Evolutionary conservation across 2,888 invertebrate genomes (phyloP).

Genomic region (Amblyjoppa fuscipennis): DNA sequence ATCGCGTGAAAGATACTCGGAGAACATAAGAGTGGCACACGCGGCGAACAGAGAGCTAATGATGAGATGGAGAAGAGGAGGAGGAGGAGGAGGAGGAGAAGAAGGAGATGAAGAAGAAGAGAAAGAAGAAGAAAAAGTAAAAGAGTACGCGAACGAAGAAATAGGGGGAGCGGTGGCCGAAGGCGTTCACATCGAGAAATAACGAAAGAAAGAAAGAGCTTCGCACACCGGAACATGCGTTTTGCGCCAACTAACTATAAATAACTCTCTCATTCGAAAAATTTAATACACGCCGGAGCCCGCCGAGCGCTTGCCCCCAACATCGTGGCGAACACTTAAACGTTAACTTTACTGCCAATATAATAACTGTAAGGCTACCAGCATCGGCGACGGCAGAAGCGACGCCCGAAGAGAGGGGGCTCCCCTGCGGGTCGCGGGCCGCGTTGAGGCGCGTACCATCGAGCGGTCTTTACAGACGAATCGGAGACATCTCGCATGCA

Average conservation of each 20-base stretch:
- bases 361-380: conserved; percentile 46
- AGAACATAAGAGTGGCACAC: neutral
- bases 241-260: conserved; percentile 61
- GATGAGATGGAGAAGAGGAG: neutral
- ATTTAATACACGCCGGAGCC: conserved; percentile 32
- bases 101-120: too few species aligned
- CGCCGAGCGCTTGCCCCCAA: neutral
- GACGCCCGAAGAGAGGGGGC: conserved; percentile 9
- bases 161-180: neutral
- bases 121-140: neutral
- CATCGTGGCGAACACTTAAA: conserved; percentile 41
- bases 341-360: conserved; percentile 64
- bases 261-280: conserved; percentile 55
- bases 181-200: conserved; percentile 14
- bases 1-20: neutral
- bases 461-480: neutral
- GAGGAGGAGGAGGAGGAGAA: neutral
- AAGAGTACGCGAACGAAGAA: conserved; percentile 16
- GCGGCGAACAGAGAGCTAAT: conserved; percentile 16
- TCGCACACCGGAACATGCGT: conserved; percentile 50
- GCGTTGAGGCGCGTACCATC: neutral
- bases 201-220: conserved; percentile 45
- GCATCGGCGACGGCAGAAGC: conserved; percentile 42
- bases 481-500: neutral
- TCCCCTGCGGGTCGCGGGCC: neutral